A percentile compares a stretch with the other conserved stretches of the same genome.
Evolutionary conservation across 2,888 invertebrate species (phyloP).

Genomic region (Notocelia uddmanniana): DNA sequence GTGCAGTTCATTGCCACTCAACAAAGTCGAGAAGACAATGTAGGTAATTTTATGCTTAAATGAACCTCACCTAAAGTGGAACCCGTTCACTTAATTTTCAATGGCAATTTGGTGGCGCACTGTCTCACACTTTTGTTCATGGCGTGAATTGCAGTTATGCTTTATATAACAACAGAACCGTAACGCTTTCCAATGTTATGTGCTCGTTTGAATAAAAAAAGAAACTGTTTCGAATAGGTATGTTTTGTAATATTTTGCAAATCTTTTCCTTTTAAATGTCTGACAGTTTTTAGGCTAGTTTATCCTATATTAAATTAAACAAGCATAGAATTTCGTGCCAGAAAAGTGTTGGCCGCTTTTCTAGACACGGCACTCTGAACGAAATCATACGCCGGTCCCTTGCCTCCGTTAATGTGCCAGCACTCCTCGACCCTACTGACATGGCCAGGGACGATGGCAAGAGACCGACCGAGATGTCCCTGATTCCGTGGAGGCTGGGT

Average conservation of each 20-base stretch:
- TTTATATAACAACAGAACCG: constrained; percentile 80
- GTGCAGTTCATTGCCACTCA: constrained; percentile 84
- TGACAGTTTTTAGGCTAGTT: background rate
- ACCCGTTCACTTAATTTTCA: constrained; percentile 81
- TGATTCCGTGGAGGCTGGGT: too few relatives aligned
- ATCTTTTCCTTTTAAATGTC: constrained; percentile 58
- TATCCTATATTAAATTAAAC: background rate
- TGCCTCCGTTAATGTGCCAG: too few relatives aligned
- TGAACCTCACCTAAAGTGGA: constrained; percentile 81
- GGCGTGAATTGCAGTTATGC: constrained; percentile 79
- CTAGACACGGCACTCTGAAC: too few relatives aligned
- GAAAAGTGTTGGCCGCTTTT: too few relatives aligned
- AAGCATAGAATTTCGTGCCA: too few relatives aligned
- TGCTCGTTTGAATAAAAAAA: constrained; percentile 65
- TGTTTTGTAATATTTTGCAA: constrained; percentile 61
- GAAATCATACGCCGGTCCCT: too few relatives aligned
- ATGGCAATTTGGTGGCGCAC: constrained; percentile 77
- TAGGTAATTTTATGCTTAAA: constrained; percentile 83
- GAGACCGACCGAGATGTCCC: too few relatives aligned
- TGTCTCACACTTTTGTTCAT: constrained; percentile 76
- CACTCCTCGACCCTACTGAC: too few relatives aligned
- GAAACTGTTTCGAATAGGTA: constrained; percentile 53
- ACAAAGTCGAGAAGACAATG: constrained; percentile 83
- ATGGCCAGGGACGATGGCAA: too few relatives aligned
- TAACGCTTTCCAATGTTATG: constrained; percentile 74